Percentiles rank a stretch among this genome's conserved stretches.
Conservation (phyloP, 2,888 invertebrate genomes). For the Scaptomyza caliginosa region DNA sequence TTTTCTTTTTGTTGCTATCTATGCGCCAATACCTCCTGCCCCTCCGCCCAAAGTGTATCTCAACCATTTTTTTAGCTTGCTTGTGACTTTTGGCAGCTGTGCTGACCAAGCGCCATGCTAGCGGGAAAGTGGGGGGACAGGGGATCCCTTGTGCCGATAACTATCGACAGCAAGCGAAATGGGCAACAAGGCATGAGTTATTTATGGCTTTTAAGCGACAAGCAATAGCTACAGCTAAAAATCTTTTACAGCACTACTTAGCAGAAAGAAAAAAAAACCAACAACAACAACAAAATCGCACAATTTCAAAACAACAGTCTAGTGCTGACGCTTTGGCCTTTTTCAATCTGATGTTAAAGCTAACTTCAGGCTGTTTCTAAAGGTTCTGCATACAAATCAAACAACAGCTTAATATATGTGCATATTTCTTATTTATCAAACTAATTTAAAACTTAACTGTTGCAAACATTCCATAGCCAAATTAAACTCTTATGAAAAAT, state of each 20-base stretch:
- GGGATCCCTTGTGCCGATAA: constrained; percentile 54
- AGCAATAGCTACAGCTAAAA: constrained; percentile 52
- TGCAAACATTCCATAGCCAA: too few relatives aligned
- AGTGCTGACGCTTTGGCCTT: constrained; percentile 14
- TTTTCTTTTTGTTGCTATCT: neutral
- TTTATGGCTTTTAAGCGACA: constrained; percentile 76
- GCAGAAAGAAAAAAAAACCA: constrained; percentile 9
- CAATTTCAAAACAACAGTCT: neutral
- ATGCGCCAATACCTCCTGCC: neutral
- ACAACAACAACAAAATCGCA: constrained; percentile 15
- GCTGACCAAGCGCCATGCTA: constrained; percentile 66
- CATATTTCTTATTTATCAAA: too few relatives aligned
- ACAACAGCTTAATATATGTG: too few relatives aligned
- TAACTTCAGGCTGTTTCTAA: too few relatives aligned
- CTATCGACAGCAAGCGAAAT: constrained; percentile 73
- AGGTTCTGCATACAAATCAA: too few relatives aligned
- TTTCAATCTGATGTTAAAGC: neutral
- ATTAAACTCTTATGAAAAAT: too few relatives aligned
- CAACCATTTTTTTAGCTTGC: neutral
- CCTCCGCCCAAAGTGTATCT: neutral
- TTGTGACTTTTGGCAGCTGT: constrained; percentile 73
- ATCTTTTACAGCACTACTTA: constrained; percentile 34
- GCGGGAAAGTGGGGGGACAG: neutral
- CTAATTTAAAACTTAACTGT: too few relatives aligned
- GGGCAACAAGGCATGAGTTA: constrained; percentile 71